Conservation (phyloP, 2,113 vertebrate species). For the Nibea albiflora region DNA sequence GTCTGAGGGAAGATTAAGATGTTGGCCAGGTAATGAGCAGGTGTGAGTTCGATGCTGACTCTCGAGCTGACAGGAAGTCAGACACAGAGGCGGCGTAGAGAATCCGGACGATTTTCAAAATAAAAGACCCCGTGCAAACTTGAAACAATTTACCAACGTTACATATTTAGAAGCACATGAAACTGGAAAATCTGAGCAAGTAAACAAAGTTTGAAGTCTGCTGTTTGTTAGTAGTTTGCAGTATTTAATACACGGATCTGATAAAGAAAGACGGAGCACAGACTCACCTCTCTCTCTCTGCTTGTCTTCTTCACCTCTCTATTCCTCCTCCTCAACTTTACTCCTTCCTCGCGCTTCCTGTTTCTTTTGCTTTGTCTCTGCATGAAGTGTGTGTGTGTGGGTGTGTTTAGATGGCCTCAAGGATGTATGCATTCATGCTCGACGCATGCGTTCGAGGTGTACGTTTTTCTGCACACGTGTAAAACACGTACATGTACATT, state of each 20-base stretch:
- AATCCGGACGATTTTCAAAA: too few species aligned
- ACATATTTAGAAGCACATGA: too few species aligned
- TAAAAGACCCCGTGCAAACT: too few species aligned
- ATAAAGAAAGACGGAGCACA: background rate
- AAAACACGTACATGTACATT: background rate
- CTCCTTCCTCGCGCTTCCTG: background rate
- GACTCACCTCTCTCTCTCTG: background rate
- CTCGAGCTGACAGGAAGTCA: too few species aligned
- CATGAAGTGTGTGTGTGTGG: background rate
- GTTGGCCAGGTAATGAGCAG: too few species aligned
- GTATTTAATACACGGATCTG: background rate
- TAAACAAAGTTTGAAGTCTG: background rate
- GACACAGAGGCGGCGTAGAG: too few species aligned
- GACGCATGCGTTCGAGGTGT: background rate
- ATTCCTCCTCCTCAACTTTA: constrained; percentile 1
- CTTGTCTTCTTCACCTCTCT: background rate
- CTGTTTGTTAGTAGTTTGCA: background rate
- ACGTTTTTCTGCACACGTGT: background rate
- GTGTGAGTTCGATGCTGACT: background rate
- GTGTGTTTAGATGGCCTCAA: background rate
- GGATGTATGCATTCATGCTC: background rate
- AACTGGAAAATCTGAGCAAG: too few species aligned
- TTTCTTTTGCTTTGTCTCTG: background rate
- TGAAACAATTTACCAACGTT: too few species aligned
- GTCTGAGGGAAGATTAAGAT: background rate